These are phyloP conservation scores for Coelopa frigida DNA, from an alignment of 1,140 invertebrate genomes.

Conservation along the genomic window DNA sequence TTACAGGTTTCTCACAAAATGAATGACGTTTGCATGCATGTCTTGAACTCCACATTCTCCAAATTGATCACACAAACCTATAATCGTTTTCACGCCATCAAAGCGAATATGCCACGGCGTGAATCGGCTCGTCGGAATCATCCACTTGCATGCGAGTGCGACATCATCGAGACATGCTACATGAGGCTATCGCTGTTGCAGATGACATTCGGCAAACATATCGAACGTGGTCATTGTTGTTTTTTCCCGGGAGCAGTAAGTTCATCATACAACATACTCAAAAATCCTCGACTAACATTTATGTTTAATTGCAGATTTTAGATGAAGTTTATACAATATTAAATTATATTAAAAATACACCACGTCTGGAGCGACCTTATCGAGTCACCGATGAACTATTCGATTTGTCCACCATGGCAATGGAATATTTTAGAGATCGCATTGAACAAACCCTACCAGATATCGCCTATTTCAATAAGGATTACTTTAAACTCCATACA, in stretches of 20 bases:
- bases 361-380: conserved; percentile 71
- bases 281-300: neutral
- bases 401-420: conserved; percentile 85
- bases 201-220: conserved; percentile 88
- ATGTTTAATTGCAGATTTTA: conserved; percentile 47
- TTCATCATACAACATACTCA: conserved; percentile 12
- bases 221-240: conserved; percentile 81
- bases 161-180: conserved; percentile 82
- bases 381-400: conserved; percentile 88
- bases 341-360: conserved; percentile 72
- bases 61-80: conserved; percentile 71
- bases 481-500: conserved; percentile 51
- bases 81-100: conserved; percentile 72
- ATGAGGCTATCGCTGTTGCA: conserved; percentile 79
- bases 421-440: conserved; percentile 88
- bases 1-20: conserved; percentile 68
- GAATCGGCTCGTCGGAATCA: conserved; percentile 78
- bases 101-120: conserved; percentile 79
- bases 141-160: conserved; percentile 75
- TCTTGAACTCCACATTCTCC: conserved; percentile 76
- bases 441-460: conserved; percentile 80
- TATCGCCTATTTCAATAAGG: conserved; percentile 77
- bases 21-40: conserved; percentile 66
- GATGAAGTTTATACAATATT: conserved; percentile 74
- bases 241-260: conserved; percentile 83